Conservation (phyloP, 2,888 invertebrate species). For the Nymphalis urticae region DNA sequence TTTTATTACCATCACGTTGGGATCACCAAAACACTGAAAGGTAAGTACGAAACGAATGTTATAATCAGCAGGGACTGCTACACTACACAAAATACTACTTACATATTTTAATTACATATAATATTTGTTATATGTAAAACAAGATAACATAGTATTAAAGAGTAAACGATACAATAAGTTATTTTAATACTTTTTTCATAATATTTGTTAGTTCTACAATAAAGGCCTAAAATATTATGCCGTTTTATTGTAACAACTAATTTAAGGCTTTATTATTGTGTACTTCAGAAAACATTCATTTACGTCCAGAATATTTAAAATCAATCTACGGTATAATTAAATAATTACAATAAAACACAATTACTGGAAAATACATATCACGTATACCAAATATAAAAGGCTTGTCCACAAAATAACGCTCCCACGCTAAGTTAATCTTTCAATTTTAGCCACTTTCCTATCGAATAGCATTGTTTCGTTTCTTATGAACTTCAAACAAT, state of each 20-base stretch:
- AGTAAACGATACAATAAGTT: too few relatives aligned
- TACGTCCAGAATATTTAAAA: too few relatives aligned
- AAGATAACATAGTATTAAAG: too few relatives aligned
- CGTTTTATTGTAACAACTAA: not conserved
- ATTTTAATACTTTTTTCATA: too few relatives aligned
- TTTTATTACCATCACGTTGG: not conserved
- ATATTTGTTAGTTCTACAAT: too few relatives aligned
- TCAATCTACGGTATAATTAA: too few relatives aligned
- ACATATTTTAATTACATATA: too few relatives aligned
- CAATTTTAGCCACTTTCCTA: slow-evolving; percentile 24
- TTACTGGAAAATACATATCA: not conserved
- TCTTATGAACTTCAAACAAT: slow-evolving; percentile 26
- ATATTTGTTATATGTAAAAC: too few relatives aligned
- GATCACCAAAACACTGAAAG: not conserved
- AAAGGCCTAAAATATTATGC: not conserved
- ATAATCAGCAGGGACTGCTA: not conserved
- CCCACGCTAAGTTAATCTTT: slow-evolving; percentile 11
- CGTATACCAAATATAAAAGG: not conserved
- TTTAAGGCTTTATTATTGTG: not conserved
- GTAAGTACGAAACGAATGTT: not conserved
- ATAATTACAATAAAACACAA: not conserved
- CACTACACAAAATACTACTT: too few relatives aligned
- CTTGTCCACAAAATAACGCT: not conserved
- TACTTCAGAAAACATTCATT: too few relatives aligned
- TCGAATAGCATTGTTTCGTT: slow-evolving; percentile 24